phyloP scores from a whole-genome alignment of 1,140 invertebrate genomes.

The Drosophila sproati region DNA sequence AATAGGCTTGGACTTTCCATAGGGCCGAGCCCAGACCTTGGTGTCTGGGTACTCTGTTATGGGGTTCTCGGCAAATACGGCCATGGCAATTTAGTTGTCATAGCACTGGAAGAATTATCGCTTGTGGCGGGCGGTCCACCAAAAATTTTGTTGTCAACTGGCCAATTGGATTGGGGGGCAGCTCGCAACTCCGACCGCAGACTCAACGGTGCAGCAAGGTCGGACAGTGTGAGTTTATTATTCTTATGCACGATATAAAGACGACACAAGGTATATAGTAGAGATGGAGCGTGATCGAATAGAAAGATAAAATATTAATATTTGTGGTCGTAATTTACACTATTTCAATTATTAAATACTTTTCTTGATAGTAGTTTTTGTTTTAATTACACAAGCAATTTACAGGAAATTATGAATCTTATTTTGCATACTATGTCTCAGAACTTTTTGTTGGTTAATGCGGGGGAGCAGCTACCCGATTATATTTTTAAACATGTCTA shows the following conservation, averaged over 20 bases:
- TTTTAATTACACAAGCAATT: too few relatives aligned
- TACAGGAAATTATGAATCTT: too few relatives aligned
- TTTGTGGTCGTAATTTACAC: too few relatives aligned
- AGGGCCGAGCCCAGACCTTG: constrained; percentile 2
- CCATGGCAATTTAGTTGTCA: constrained; percentile 82
- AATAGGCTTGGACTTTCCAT: constrained; percentile 47
- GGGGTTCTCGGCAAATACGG: constrained; percentile 65
- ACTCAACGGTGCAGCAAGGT: constrained; percentile 58
- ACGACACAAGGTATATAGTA: neutral
- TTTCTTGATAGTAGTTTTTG: too few relatives aligned
- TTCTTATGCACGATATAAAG: constrained; percentile 28
- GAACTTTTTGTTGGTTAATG: neutral
- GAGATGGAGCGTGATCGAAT: neutral
- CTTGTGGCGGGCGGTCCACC: constrained; percentile 80
- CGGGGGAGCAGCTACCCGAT: neutral
- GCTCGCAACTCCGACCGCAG: constrained; percentile 1
- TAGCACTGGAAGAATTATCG: constrained; percentile 80
- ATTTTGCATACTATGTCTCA: too few relatives aligned
- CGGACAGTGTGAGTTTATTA: constrained; percentile 73
- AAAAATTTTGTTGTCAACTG: constrained; percentile 82
- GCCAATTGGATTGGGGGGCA: constrained; percentile 61
- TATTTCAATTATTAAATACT: too few relatives aligned
- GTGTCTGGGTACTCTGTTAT: constrained; percentile 7
- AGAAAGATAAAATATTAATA: too few relatives aligned
- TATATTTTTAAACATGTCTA: neutral